phyloP scores from a whole-genome alignment of 2,113 vertebrate species.

The Eulacestoma nigropectus region DNA sequence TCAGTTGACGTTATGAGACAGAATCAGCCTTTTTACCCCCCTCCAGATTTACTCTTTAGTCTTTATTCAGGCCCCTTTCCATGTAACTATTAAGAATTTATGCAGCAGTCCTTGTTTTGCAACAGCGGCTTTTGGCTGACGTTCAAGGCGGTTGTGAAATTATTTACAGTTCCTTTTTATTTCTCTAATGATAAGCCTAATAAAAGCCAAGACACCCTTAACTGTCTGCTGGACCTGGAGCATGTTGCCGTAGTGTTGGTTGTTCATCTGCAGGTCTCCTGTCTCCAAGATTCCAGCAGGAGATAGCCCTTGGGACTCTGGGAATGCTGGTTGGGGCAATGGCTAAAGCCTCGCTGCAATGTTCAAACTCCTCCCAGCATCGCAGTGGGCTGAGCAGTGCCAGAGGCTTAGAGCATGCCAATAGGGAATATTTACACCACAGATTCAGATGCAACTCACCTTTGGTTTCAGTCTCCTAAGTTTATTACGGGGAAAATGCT shows the following conservation, averaged over 20 bases:
- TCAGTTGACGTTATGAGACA: neutral
- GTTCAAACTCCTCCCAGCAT: neutral
- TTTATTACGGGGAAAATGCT: neutral
- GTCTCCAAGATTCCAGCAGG: neutral
- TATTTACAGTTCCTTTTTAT: neutral
- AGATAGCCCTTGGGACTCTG: neutral
- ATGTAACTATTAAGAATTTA: neutral
- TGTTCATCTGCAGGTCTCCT: neutral
- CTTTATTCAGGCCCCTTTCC: neutral
- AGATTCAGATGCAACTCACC: neutral
- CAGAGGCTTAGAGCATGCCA: neutral
- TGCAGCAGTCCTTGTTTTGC: neutral
- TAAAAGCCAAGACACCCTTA: neutral
- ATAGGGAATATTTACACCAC: neutral
- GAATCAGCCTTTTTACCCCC: neutral
- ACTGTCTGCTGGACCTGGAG: neutral
- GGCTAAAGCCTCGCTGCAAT: neutral
- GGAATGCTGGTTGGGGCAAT: neutral
- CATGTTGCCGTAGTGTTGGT: neutral
- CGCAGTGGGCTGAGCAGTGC: neutral
- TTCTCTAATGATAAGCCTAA: neutral
- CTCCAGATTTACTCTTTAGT: neutral
- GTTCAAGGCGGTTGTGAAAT: neutral
- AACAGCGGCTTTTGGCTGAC: neutral
- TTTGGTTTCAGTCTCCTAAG: neutral